Base-by-base conservation (phyloP, 2,888 invertebrate species). In the Drosophila ezoana region DNA sequence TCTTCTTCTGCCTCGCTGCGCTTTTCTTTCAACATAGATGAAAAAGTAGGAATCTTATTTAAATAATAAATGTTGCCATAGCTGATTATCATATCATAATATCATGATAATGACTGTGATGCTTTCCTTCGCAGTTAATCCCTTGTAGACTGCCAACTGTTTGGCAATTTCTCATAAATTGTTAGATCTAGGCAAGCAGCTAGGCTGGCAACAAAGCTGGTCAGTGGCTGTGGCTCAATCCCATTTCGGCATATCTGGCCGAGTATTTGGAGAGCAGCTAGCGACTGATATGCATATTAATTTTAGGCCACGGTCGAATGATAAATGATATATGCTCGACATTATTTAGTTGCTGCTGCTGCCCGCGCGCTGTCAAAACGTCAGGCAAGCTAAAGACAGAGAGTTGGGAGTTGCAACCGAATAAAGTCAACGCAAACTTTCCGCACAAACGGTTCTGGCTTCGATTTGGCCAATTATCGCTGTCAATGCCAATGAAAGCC, bases 401-500 rank as follows among this genome's bases (percentile, higher is more conserved):
- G 51, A 48, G 32, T 33, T 49, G 14, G 16, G 33, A 40, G 69
- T 20, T 68, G 59, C 69, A 68, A 44, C 45, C 28, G 48, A 53
- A 53, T 60, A 35, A 48, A 69, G 53, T 35, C 16, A 14, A 44
- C 20, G 58, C 16, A 51, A 47, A 48, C 32, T 33, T 44, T 44
- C n/a, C 9, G 44, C 23, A 20, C 18, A 53, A 53, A 49, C 53
- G 40, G 47, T 60, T 61, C 52, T 43, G 28, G 44, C 53, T 65
- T 23, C 56, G 16, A 53, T 28, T 74, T 53, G 49, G 68, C 74
- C 85, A 88, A 88, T 88, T 89, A 88, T 76, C 73, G 76, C 75
- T 78, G 88, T 81, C 89, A 76, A 77, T 79, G 77, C 76, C 71
- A 84, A 84, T 80, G 87, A 79, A 81, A 82, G 87, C 79, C 72